Evolutionary conservation across 2,888 invertebrate genomes (phyloP).

Genomic region (Homarus gammarus): DNA sequence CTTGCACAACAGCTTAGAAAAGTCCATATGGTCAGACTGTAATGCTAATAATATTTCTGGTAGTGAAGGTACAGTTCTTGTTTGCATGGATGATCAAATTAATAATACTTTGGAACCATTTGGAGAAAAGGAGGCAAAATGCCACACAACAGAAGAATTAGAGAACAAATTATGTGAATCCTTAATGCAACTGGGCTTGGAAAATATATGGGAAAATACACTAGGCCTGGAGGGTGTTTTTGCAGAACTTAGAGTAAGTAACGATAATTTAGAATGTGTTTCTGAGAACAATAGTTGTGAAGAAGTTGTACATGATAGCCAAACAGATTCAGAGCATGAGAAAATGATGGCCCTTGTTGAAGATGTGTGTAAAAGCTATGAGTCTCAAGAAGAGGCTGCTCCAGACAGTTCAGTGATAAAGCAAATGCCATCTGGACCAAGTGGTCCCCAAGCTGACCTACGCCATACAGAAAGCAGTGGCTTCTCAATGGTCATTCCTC

Average conservation of each 20-base stretch:
- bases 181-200: constrained; percentile 59
- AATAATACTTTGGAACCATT: neutral
- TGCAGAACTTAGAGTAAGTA: constrained; percentile 56
- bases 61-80: constrained; percentile 39
- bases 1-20: constrained; percentile 54
- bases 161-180: constrained; percentile 60
- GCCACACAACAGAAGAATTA: constrained; percentile 39
- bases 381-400: constrained; percentile 56
- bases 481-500: constrained; percentile 72
- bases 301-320: constrained; percentile 25
- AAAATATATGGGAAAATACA: constrained; percentile 65
- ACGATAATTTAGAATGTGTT: constrained; percentile 42
- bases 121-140: constrained; percentile 5
- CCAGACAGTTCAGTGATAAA: constrained; percentile 23
- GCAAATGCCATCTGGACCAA: constrained; percentile 64
- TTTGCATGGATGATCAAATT: constrained; percentile 34
- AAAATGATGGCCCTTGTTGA: constrained; percentile 67
- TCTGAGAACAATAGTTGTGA: constrained; percentile 25
- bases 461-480: constrained; percentile 70
- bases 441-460: constrained; percentile 71
- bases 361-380: constrained; percentile 64
- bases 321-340: constrained; percentile 64
- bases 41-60: constrained; percentile 70
- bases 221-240: constrained; percentile 53
- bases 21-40: constrained; percentile 71